Base-by-base conservation (phyloP, 2,888 invertebrate genomes). In the Blastobasis adustella region DNA sequence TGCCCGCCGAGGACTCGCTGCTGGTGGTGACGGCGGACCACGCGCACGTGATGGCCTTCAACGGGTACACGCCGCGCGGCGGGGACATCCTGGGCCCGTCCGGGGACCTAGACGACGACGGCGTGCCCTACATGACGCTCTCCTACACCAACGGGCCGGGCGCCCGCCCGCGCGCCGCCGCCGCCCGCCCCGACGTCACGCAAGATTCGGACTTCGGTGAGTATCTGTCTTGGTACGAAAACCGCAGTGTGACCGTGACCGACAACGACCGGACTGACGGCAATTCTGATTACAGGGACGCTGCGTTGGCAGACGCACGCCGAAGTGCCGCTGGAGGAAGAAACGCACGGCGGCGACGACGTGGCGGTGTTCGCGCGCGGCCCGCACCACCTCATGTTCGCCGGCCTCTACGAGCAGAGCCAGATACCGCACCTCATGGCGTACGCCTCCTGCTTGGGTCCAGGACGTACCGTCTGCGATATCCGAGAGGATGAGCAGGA, bases 331-430 rank as follows among this genome's bases (percentile, higher is more conserved):
- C 76, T 92, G 52, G 65, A 64, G 2, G 76, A 79, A 49, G 94
- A 94, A 73, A 93, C 93, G 37, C 94, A 94, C 73, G 93, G 93
- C 10, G 94, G 93, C 1, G 95, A 95, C 61, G 95, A 95, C 83
- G 95, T 95, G 43, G 91, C 91, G 0, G 91, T 95, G 49, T 95
- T 91, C 77, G 92, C 92, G 62, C 77, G 79, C 52, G 96, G 92
- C 50, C 94, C 94, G 7, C 92, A 92, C 86, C 89, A 94, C 42
- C 92, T 92, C 71, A 82, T 96, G 54, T 93, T 96, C 75, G 89
- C 92, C 9, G 95, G 95, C 6, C 90, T 91, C 47, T 92, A 92
- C 71, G 94, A 96, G 72, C 94, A 96, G 83, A 92, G 91, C 71
- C 92, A 91, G 67, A 91, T 96, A 57, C 93, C 95, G 9, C 92